phyloP scores from a whole-genome alignment of 2,113 vertebrate genomes.

The Synodontis membranacea region DNA sequence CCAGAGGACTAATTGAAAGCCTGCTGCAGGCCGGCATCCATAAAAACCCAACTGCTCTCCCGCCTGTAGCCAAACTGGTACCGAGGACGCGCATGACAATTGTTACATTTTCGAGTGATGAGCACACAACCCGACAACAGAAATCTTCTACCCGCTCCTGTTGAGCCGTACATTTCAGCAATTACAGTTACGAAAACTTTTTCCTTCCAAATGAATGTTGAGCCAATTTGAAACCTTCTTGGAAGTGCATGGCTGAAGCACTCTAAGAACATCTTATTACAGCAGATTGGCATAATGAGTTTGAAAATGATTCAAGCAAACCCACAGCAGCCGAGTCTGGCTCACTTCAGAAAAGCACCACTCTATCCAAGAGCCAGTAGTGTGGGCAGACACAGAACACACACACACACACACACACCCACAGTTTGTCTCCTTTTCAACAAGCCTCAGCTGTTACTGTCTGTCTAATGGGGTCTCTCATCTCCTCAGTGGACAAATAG shows the following conservation, averaged over 20 bases:
- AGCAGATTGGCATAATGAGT: conserved; percentile 21
- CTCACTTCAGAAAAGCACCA: conserved; percentile 34
- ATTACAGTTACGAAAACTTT: background rate
- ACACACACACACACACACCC: conserved; percentile 3
- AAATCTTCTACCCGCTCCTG: background rate
- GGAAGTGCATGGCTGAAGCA: background rate
- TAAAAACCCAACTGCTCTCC: background rate
- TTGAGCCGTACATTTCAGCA: background rate
- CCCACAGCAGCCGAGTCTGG: background rate
- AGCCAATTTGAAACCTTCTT: background rate
- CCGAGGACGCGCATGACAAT: background rate
- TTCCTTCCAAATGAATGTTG: background rate
- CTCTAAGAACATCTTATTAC: conserved; percentile 4
- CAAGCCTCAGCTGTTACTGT: conserved; percentile 25
- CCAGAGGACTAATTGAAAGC: conserved; percentile 53
- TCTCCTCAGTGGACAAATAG: conserved; percentile 35
- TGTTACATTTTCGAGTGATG: conserved; percentile 9
- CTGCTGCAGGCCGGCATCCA: conserved; percentile 2
- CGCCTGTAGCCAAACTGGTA: background rate
- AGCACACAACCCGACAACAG: background rate
- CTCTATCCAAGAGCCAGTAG: conserved; percentile 34
- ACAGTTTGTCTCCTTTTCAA: conserved; percentile 22
- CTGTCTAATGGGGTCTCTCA: conserved; percentile 48
- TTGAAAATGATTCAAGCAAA: conserved; percentile 35
- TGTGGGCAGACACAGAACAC: conserved; percentile 37